Evolutionary conservation across 2,888 invertebrate genomes (phyloP).

Genomic region (Andrena hattorfiana): DNA sequence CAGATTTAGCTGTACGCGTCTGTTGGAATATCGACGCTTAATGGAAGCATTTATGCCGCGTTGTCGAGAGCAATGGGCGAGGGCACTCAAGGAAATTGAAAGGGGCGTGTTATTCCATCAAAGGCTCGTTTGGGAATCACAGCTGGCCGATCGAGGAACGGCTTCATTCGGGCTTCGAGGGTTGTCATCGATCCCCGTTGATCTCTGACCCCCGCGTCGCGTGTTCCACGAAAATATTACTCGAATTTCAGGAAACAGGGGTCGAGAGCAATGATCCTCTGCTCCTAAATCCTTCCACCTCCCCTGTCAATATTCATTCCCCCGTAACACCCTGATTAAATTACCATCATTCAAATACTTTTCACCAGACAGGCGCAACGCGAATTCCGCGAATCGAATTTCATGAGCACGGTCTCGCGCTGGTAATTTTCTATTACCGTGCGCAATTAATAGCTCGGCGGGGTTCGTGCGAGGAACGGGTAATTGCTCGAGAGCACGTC

Average conservation of each 20-base stretch:
- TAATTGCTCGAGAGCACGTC: slow-evolving; percentile 49
- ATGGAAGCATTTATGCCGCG: slow-evolving; percentile 22
- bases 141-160: slow-evolving; percentile 51
- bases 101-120: slow-evolving; percentile 57
- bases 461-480: slow-evolving; percentile 8
- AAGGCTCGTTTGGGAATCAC: slow-evolving; percentile 69
- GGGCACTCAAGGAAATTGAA: slow-evolving; percentile 69
- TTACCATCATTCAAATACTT: background rate
- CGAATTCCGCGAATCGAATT: background rate
- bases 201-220: slow-evolving; percentile 46
- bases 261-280: background rate
- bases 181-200: slow-evolving; percentile 55
- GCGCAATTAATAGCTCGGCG: slow-evolving; percentile 23
- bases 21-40: slow-evolving; percentile 45
- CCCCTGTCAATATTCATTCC: background rate
- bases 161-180: slow-evolving; percentile 61
- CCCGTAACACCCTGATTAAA: background rate
- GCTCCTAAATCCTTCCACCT: background rate
- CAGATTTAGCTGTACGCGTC: slow-evolving; percentile 40
- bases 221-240: slow-evolving; percentile 46
- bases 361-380: background rate
- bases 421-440: slow-evolving; percentile 32
- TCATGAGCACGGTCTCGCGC: background rate
- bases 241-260: slow-evolving; percentile 50
- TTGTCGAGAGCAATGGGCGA: slow-evolving; percentile 40